A percentile compares a stretch with the other conserved stretches of the same genome.
Conservation (phyloP, 2,797 vertebrate genomes). For the Lithobates pipiens region DNA sequence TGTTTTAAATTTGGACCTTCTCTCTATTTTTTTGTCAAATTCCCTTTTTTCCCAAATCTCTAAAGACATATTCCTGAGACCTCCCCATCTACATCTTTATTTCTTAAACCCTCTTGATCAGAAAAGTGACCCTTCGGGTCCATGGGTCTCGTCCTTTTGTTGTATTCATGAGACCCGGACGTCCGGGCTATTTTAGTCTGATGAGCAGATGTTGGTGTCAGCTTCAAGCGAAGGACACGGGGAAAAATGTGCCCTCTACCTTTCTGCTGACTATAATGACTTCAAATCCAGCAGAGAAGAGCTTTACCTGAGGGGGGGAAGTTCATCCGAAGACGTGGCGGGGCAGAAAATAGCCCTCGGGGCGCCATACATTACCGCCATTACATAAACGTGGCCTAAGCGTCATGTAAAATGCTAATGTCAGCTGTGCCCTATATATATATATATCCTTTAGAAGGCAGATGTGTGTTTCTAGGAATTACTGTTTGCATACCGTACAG, state of each 20-base stretch:
- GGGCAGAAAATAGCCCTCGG: neutral
- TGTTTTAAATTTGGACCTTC: too few relatives aligned
- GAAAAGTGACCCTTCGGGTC: neutral
- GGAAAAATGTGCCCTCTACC: neutral
- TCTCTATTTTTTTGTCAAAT: too few relatives aligned
- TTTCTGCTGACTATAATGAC: neutral
- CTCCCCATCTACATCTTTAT: too few relatives aligned
- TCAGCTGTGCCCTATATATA: neutral
- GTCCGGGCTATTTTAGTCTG: neutral
- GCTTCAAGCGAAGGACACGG: neutral
- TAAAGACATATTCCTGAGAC: too few relatives aligned
- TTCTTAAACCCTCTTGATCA: neutral
- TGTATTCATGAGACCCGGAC: neutral
- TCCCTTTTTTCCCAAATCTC: too few relatives aligned
- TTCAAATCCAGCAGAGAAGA: neutral
- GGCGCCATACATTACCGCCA: neutral
- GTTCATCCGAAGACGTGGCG: neutral
- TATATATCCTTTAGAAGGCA: neutral
- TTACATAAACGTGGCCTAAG: neutral
- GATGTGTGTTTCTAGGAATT: neutral
- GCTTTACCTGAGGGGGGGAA: neutral
- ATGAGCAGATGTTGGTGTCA: slow-evolving; percentile 1
- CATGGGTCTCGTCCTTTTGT: too few relatives aligned
- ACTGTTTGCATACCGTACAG: neutral
- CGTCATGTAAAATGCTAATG: neutral